A percentile compares a stretch with the other conserved stretches of the same genome.
These are phyloP conservation scores for Astyanax mexicanus DNA, from an alignment of 2,797 vertebrate species.

Conservation along the genomic window DNA sequence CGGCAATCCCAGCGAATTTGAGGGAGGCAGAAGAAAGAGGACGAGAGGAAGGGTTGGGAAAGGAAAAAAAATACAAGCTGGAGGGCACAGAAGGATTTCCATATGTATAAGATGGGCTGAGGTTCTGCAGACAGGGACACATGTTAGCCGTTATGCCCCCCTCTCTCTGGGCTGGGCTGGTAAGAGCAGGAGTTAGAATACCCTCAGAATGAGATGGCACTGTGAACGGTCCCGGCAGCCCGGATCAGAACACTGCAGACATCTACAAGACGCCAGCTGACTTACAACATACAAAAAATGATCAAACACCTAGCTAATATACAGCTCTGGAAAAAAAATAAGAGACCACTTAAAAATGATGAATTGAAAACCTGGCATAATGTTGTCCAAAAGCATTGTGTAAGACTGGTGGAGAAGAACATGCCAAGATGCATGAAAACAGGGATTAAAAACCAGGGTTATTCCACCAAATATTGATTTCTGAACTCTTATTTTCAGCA, in stretches of 20 bases:
- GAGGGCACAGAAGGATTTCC: conserved; percentile 42
- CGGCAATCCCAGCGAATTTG: conserved; percentile 60
- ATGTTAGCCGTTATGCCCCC: conserved; percentile 42
- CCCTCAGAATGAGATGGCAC: background rate
- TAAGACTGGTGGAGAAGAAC: too few relatives aligned
- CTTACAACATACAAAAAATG: background rate
- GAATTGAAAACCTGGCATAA: too few relatives aligned
- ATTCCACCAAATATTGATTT: too few relatives aligned
- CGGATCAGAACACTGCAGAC: background rate
- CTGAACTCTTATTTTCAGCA: too few relatives aligned
- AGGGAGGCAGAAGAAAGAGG: conserved; percentile 52
- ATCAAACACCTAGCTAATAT: background rate
- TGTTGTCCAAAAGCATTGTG: too few relatives aligned
- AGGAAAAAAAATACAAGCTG: conserved; percentile 7
- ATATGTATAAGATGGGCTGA: conserved; percentile 39
- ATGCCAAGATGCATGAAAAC: too few relatives aligned
- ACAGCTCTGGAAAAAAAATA: too few relatives aligned
- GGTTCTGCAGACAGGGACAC: conserved; percentile 17
- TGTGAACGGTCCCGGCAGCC: background rate
- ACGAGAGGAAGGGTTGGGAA: conserved; percentile 18
- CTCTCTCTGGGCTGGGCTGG: conserved; percentile 26
- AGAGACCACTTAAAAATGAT: too few relatives aligned
- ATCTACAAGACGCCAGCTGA: background rate
- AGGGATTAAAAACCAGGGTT: too few relatives aligned
- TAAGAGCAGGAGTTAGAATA: conserved; percentile 8